Percentiles rank a stretch among this genome's conserved stretches.
phyloP scores from a whole-genome alignment of 2,797 vertebrate genomes.

The Propithecus perrieri region DNA sequence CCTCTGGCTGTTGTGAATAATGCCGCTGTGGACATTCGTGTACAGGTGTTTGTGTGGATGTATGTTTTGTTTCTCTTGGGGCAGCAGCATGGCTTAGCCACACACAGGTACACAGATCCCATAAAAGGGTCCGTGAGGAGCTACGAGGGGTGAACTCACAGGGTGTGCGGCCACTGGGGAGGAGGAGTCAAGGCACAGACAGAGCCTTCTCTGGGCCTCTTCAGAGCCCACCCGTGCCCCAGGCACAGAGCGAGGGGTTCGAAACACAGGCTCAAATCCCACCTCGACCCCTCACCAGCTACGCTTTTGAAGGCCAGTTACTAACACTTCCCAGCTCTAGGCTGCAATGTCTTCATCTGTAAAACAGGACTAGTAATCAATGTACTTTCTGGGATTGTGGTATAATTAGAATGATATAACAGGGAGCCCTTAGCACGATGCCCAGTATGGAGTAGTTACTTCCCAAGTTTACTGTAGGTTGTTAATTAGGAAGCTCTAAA shows the following conservation, averaged over 20 bases:
- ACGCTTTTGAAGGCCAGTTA: rapidly evolving
- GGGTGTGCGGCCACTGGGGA: neutral
- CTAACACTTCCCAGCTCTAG: neutral
- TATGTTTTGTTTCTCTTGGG: neutral
- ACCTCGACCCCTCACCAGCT: neutral
- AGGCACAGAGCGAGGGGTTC: neutral
- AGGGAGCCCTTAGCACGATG: neutral
- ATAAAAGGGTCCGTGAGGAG: neutral
- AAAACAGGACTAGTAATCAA: neutral
- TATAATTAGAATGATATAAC: neutral
- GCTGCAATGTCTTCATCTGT: neutral
- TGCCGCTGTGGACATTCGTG: rapidly evolving
- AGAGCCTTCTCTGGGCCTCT: neutral
- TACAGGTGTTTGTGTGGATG: rapidly evolving
- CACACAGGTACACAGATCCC: neutral
- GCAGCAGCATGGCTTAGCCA: neutral
- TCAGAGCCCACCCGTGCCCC: neutral
- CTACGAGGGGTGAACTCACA: neutral
- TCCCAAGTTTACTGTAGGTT: neutral
- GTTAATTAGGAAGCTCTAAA: neutral
- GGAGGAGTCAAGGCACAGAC: neutral
- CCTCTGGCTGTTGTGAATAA: neutral
- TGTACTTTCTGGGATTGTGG: neutral
- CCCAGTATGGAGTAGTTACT: neutral
- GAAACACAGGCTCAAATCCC: neutral